Base-by-base conservation (phyloP, 1,140 invertebrate species). In the Drosophila nigromelanica region DNA sequence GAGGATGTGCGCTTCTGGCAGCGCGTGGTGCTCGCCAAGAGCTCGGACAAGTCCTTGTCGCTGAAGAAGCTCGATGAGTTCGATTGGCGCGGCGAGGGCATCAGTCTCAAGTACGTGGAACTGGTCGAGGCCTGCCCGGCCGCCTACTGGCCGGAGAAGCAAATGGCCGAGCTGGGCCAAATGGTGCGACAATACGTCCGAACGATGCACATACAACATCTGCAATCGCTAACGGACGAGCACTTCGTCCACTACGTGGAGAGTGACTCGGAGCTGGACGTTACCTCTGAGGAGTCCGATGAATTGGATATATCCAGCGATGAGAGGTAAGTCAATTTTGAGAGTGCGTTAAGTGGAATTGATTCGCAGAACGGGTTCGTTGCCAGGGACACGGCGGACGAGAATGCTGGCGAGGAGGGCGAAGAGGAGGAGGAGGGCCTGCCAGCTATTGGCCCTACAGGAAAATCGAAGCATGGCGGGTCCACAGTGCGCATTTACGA, bases 21-120 rank as follows among this genome's bases (percentile, higher is more conserved):
- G 3, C 77, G 90, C 5, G 77, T 91, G 4, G 85, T 91, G 4
- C 30, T 91, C 8, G 71, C 81, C 40, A 91, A 91, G 24, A 52
- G 52, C 27, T 6, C 42, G 10, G 75, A 91, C 5, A 62, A 48
- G 18, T 56, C 59, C 0, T 40, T 87, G 8, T 42, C 52, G 15
- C 18, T 69, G 1, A 80, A 74, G 37, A 72, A 75, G 11, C 11
- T 77, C 2, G 12, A 74, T 5, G 79, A 85, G 3, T 89, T 64
- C 40, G 77, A 90, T 7, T 91, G 90, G 90, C 73, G 66, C 6
- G 72, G 75, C 42, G 50, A 62, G 10, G 90, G 89, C 0, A 51
- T 91, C 3, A 87, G 90, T 33, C 30, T 91, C 2, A 91, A 91
- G 58, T 90, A 78, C 12, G 85, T 90, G 1, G 81, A 91, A 14